A percentile compares a stretch with the other conserved stretches of the same genome.
Conservation (phyloP, 2,797 vertebrate genomes). For the Acropternis orthonyx region DNA sequence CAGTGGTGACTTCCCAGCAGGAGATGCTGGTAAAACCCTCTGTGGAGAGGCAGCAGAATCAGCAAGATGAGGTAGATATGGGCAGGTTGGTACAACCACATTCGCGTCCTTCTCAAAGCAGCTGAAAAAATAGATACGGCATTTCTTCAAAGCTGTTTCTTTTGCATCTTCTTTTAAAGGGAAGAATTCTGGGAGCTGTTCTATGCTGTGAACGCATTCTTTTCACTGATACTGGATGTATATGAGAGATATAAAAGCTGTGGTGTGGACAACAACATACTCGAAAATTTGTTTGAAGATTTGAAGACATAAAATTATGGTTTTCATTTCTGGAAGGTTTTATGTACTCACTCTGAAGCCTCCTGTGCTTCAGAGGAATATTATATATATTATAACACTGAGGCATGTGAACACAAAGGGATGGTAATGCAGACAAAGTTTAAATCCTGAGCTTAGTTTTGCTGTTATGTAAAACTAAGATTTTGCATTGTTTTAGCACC, state of each 20-base stretch:
- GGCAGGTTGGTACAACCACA: fast-evolving
- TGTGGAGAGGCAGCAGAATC: neutral
- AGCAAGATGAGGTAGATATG: neutral
- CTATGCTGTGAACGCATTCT: neutral
- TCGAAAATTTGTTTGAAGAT: neutral
- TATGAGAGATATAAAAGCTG: neutral
- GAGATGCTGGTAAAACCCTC: neutral
- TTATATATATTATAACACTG: neutral
- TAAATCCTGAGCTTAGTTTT: neutral
- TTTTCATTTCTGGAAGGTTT: neutral
- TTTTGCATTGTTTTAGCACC: neutral
- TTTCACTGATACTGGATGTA: neutral
- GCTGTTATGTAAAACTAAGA: neutral
- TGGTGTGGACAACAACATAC: neutral
- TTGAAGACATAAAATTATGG: neutral
- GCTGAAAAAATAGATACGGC: neutral
- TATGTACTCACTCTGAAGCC: neutral
- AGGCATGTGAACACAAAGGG: neutral
- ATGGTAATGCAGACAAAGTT: neutral
- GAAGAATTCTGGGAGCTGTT: neutral
- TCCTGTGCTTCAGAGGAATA: neutral
- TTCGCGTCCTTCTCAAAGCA: neutral
- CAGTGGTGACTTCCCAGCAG: neutral
- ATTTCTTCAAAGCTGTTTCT: neutral
- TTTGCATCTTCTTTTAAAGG: neutral